phyloP scores from a whole-genome alignment of 2,888 invertebrate genomes.

The Drosophila maculinotata region DNA sequence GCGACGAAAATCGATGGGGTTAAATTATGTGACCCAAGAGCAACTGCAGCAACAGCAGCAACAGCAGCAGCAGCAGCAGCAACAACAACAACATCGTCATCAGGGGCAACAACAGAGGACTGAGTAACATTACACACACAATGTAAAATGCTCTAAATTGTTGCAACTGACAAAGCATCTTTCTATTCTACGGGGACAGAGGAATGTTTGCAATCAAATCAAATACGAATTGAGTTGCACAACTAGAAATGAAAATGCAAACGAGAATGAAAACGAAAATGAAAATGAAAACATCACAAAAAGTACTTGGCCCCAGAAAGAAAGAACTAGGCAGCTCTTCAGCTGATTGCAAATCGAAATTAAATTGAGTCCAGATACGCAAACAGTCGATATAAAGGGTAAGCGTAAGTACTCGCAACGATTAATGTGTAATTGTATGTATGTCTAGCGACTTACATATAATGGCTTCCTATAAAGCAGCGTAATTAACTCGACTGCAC shows the following conservation, averaged over 20 bases:
- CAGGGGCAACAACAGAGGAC: conserved; percentile 7
- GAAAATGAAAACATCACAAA: conserved; percentile 56
- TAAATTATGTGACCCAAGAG: conserved; percentile 49
- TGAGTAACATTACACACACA: conserved; percentile 67
- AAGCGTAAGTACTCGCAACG: conserved; percentile 6
- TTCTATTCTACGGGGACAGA: conserved; percentile 28
- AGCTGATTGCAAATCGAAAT: conserved; percentile 67
- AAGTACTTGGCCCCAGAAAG: conserved; percentile 25
- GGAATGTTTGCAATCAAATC: conserved; percentile 70
- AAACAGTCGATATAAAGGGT: conserved; percentile 18
- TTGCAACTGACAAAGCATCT: conserved; percentile 54
- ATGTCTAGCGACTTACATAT: neutral
- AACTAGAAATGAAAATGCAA: conserved; percentile 50
- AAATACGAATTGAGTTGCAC: conserved; percentile 72
- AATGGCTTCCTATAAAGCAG: conserved; percentile 21
- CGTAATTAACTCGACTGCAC: conserved; percentile 57
- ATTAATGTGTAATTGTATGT: conserved; percentile 1
- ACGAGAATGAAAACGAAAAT: conserved; percentile 38
- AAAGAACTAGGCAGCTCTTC: conserved; percentile 47
- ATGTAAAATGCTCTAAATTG: conserved; percentile 71
- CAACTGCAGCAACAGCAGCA: conserved; percentile 19
- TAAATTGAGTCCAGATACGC: conserved; percentile 44
- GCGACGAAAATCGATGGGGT: conserved; percentile 43
- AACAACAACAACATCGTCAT: conserved; percentile 12
- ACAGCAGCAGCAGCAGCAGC: conserved; percentile 19